Evolutionary conservation across 1,140 invertebrate genomes (phyloP).

Genomic region (Pogonus chalceus): DNA sequence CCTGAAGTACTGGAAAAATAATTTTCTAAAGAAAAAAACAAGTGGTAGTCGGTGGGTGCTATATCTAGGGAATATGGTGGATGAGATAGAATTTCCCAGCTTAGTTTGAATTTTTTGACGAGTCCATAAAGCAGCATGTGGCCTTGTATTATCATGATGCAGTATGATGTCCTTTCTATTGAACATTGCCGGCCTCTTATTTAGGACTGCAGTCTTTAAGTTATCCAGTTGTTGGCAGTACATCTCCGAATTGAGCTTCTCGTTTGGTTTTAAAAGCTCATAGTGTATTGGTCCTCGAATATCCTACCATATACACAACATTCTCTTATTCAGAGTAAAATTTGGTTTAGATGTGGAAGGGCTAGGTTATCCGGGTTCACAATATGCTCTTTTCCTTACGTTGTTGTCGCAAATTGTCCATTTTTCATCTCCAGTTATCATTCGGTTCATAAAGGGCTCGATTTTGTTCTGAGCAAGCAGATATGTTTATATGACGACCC

Average conservation of each 20-base stretch:
- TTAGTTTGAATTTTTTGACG: conserved; percentile 16
- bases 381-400: conserved; percentile 12
- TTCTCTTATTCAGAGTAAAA: conserved; percentile 13
- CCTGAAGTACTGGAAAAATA: no score
- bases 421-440: no score
- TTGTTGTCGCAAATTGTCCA: no score
- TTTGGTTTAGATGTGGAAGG: conserved; percentile 13
- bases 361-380: conserved; percentile 9
- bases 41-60: no score
- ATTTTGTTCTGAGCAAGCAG: conserved; percentile 14
- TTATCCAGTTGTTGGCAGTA: conserved; percentile 17
- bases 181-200: conserved; percentile 16
- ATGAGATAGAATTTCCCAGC: no score
- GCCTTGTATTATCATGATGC: conserved; percentile 10
- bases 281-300: conserved; percentile 16
- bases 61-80: no score
- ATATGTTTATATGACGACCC: conserved; percentile 13
- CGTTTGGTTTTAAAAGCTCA: conserved; percentile 15
- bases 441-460: conserved; percentile 11
- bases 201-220: conserved; percentile 15
- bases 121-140: conserved; percentile 13
- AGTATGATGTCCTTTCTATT: conserved; percentile 18
- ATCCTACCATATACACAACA: conserved; percentile 17
- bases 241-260: conserved; percentile 14
- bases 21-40: no score